Evolutionary conservation across 2,797 vertebrate genomes (phyloP), one percentile per base, ranked within the genome.

Genomic region (Spheniscus humboldti): DNA sequence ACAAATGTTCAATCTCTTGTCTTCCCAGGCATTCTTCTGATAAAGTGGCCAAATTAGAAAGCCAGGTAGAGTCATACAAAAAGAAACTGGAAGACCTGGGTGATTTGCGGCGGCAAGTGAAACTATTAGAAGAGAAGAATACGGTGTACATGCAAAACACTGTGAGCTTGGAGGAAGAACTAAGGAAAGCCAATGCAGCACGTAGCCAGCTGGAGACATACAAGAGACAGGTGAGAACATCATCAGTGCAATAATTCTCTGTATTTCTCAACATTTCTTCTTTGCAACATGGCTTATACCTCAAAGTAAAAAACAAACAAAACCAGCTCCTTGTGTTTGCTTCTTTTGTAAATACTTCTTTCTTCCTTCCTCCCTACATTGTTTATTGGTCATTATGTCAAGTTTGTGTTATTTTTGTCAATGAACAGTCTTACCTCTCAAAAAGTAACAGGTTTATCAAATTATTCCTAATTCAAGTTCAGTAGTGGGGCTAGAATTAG

Each of bases 1-100:
- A 69, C 48, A 69, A 69, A 69, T 69, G 88, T 57, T 74, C 53
- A 56, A 57, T 57, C 53, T 96, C 35, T 74, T 63, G 48, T 95
- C 67, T 69, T 69, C 67, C 67, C 48, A 69, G 67, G 48, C 48
- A 99, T 98, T 99, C 99, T 47, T 99, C 99, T 73, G 99, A 99
- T 97, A 99, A 99, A 97, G 99, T 99, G n/a, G 98, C 98, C 66
- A 99, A 99, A 97, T 98, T 99, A 86, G 99, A 99, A 98, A 98
- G 98, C 56, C 99, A 99, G 94, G 98, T 99, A 69, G 99, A 99
- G 75, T 98, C 98, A 30, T 99, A 99, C 89, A 99, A 99, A 97
- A 99, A 99, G 98, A 99, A 99, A 94, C 97, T 99, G 91, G 99
- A 99, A 97, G 99, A 99, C 96, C 98, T 99, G 97, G 99, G 99